phyloP scores from a whole-genome alignment of 2,888 invertebrate species.

The Exocentrus adspersus region DNA sequence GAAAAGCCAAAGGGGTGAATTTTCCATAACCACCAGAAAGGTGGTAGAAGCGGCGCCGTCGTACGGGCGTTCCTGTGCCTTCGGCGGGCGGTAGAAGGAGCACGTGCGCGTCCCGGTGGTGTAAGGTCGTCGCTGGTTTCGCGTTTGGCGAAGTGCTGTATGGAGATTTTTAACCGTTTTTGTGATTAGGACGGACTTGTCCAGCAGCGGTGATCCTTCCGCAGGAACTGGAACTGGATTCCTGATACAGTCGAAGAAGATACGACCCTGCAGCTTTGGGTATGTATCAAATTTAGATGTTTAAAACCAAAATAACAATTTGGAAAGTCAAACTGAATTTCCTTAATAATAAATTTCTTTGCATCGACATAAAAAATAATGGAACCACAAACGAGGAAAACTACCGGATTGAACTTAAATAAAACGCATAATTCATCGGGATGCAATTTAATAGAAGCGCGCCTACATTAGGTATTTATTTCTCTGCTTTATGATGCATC shows the following conservation, averaged over 20 bases:
- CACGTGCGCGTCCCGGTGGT: conserved; percentile 47
- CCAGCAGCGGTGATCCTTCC: no score
- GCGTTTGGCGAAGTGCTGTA: conserved; percentile 50
- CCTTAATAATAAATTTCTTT: no score
- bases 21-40: conserved; percentile 37
- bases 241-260: no score
- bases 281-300: no score
- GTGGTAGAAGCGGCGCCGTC: conserved; percentile 28
- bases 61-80: conserved; percentile 31
- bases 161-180: conserved; percentile 43
- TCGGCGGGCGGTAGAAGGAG: conserved; percentile 36
- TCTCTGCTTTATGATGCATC: not conserved
- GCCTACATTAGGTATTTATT: not conserved
- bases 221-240: no score
- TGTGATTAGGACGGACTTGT: not conserved
- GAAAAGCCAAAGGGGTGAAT: conserved; percentile 46
- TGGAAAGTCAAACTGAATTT: no score
- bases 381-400: no score
- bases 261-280: no score
- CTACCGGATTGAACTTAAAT: no score
- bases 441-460: not conserved
- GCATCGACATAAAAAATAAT: no score
- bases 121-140: conserved; percentile 47
- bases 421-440: not conserved
- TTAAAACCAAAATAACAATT: no score